Evolutionary conservation across 1,140 invertebrate species (phyloP), one percentile per base, ranked within the genome.

Genomic region (Micrasema longulum): DNA sequence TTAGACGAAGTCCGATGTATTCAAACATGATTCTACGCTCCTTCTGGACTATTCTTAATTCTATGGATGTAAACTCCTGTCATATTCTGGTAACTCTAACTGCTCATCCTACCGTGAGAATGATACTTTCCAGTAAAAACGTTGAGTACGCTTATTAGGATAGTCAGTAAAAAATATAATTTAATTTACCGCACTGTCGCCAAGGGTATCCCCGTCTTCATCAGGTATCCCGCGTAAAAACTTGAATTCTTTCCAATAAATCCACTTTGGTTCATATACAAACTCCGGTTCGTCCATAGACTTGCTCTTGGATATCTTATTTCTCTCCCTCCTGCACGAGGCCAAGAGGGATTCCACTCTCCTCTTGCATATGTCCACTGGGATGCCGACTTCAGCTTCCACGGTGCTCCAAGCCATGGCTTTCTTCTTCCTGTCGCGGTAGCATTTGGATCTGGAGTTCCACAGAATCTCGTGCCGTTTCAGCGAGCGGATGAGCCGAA

Each of bases 221-320:
- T 72, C 71, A 1, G 70, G 52, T 2, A 66, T 14, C 2, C 62
- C 70, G 9, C 70, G 45, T 12, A 76, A 18, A 14, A 76, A 76
- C 22, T 43, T 70, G 41, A 76, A 67, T 23, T 76, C 74, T 22
- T 67, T 76, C 74, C 74, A 76, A 26, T 64, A 76, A n/a, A 69
- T 38, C 74, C 74, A 76, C 35, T 72, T 76, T 7, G 74, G 74
- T 18, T 50, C 60, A 48, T 72, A 72, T 4, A 72, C 66, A 18
- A 64, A 50, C 52, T 72, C 67, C 0, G 74, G 74, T 50, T 62
- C 45, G 41, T 76, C 74, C 14, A 16, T 38, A 0, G 38, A 9
- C 43, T 72, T 48, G 63, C 74, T 76, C 36, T 66, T 72, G 16
- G 52, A 18, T 6, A 76, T 72, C 20, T 72, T 76, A 38, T 70